Evolutionary conservation across 2,797 vertebrate genomes (phyloP).

Genomic region (Phrynocephalus forsythii): DNA sequence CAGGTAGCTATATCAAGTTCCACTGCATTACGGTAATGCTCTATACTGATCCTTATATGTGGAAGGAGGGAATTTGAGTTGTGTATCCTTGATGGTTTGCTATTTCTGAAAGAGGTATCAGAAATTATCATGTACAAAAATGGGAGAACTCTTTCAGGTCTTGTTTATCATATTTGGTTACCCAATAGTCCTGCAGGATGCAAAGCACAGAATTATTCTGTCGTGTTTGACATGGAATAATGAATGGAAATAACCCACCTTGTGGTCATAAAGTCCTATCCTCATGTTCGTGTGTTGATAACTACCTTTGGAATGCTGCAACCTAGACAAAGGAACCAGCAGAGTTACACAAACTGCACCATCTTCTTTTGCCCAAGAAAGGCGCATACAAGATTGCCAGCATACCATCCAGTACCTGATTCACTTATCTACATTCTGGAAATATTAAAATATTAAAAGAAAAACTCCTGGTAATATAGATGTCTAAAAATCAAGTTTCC

Average conservation of each 20-base stretch:
- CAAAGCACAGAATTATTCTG: not conserved
- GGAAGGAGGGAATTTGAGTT: not conserved
- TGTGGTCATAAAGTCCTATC: not conserved
- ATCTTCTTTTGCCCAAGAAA: not conserved
- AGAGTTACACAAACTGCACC: not conserved
- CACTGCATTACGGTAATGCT: not conserved
- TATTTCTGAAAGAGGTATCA: not conserved
- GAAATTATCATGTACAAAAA: not conserved
- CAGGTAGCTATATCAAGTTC: not conserved
- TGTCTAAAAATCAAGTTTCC: too few species aligned
- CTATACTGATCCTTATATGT: not conserved
- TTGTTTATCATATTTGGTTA: conserved; percentile 5
- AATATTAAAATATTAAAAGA: too few species aligned
- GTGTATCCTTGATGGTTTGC: not conserved
- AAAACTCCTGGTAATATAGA: too few species aligned
- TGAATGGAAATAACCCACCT: not conserved
- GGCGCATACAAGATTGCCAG: not conserved
- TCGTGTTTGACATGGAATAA: not conserved
- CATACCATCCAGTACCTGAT: not conserved
- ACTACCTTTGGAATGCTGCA: not conserved
- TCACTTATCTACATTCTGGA: too few species aligned
- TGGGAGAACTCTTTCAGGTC: not conserved
- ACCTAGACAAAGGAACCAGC: not conserved
- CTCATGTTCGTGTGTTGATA: not conserved
- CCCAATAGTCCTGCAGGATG: not conserved